phyloP scores from a whole-genome alignment of 1,140 invertebrate species.

The Oryctes rhinoceros region DNA sequence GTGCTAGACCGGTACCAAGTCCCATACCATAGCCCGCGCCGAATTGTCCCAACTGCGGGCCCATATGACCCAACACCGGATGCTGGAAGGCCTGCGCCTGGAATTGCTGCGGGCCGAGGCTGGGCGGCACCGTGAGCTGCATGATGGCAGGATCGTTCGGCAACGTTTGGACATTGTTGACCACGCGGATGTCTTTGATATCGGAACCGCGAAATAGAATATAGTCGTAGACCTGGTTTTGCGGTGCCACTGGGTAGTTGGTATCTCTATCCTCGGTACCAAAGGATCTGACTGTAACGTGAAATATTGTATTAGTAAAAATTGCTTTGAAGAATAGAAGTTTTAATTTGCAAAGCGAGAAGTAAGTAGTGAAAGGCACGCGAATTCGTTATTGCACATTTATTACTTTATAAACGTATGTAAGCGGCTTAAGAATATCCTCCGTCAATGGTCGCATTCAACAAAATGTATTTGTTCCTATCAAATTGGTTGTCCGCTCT shows the following conservation, averaged over 20 bases:
- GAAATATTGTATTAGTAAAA: slow-evolving; percentile 53
- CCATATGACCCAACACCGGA: slow-evolving; percentile 66
- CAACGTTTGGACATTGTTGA: slow-evolving; percentile 79
- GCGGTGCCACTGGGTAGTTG: slow-evolving; percentile 90
- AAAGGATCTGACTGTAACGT: slow-evolving; percentile 92
- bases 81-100: slow-evolving; percentile 64
- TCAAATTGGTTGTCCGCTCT: too few relatives aligned
- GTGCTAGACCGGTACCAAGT: slow-evolving; percentile 66
- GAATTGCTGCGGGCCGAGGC: slow-evolving; percentile 65
- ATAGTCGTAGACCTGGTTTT: slow-evolving; percentile 98
- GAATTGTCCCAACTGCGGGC: slow-evolving; percentile 63
- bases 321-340: not conserved
- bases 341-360: too few relatives aligned
- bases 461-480: too few relatives aligned
- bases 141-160: slow-evolving; percentile 95
- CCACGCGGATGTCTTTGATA: slow-evolving; percentile 98
- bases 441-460: too few relatives aligned
- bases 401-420: too few relatives aligned
- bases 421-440: too few relatives aligned
- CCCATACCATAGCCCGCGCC: slow-evolving; percentile 61
- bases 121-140: slow-evolving; percentile 80
- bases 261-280: slow-evolving; percentile 97
- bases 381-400: too few relatives aligned
- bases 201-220: slow-evolving; percentile 98
- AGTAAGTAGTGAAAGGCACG: too few relatives aligned